A percentile compares a stretch with the other conserved stretches of the same genome.
Conservation (phyloP, 2,888 invertebrate genomes). For the Pachydiplax longipennis region DNA sequence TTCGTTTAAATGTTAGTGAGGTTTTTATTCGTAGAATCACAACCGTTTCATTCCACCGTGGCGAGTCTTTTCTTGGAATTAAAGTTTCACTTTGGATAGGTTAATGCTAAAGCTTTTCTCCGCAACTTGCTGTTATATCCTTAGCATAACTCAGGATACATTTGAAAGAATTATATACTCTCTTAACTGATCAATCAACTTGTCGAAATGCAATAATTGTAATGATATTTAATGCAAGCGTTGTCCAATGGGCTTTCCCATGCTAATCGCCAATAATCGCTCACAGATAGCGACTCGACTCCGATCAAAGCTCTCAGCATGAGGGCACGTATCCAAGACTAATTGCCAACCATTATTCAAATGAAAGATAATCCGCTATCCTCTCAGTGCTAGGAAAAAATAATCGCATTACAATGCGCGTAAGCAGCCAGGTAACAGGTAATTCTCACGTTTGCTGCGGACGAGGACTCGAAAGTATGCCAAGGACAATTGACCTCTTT, state of each 20-base stretch:
- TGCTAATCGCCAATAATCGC: neutral
- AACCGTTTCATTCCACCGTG: no score
- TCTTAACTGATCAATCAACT: no score
- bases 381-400: neutral
- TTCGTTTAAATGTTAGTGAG: no score
- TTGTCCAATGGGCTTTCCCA: neutral
- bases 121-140: no score
- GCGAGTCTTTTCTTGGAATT: no score
- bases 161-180: no score
- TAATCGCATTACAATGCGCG: neutral
- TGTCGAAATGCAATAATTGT: neutral
- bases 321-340: neutral
- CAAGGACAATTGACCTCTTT: constrained; percentile 11
- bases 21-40: no score
- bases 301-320: neutral
- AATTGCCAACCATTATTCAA: constrained; percentile 1
- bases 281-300: neutral
- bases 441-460: neutral
- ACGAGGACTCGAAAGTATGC: constrained; percentile 19
- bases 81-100: no score
- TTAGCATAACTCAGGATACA: no score
- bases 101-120: no score
- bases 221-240: neutral
- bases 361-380: neutral
- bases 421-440: neutral